Evolutionary conservation across 2,113 vertebrate genomes (phyloP).

Genomic region (Fulica atra): DNA sequence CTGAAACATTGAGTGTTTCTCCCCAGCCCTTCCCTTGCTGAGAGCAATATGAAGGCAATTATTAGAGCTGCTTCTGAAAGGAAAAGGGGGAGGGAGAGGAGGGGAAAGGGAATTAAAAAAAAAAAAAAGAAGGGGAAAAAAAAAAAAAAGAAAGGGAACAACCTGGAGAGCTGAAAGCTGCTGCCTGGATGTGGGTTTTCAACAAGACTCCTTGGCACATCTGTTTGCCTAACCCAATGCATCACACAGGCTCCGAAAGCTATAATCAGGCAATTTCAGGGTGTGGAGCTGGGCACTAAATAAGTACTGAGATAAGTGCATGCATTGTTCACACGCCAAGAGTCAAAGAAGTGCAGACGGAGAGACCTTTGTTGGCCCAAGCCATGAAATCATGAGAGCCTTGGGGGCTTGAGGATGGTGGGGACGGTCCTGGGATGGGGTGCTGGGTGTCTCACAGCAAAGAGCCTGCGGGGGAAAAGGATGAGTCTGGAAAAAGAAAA

Average conservation of each 20-base stretch:
- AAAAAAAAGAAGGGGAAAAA: neutral
- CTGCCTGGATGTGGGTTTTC: conserved; percentile 43
- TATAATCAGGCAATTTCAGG: conserved; percentile 77
- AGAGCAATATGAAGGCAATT: conserved; percentile 53
- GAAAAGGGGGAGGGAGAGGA: neutral
- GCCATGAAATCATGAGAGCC: neutral
- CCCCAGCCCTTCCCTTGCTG: conserved; percentile 52
- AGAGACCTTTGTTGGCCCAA: neutral
- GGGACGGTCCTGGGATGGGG: neutral
- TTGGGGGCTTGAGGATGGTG: neutral
- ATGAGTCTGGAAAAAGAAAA: neutral
- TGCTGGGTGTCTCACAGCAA: accelerated
- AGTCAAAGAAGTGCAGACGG: neutral
- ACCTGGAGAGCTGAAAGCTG: conserved; percentile 1
- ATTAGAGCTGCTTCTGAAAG: conserved; percentile 46
- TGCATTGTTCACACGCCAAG: conserved; percentile 49
- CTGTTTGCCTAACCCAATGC: conserved; percentile 76
- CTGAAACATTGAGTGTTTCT: conserved; percentile 27
- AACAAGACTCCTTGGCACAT: conserved; percentile 77
- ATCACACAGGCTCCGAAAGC: conserved; percentile 67
- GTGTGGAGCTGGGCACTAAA: conserved; percentile 73
- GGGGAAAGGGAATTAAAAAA: neutral
- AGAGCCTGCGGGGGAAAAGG: neutral
- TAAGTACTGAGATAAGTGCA: conserved; percentile 73
- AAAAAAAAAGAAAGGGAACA: neutral